These are phyloP conservation scores for Mylabris sibirica DNA, from an alignment of 2,888 invertebrate species.

Conservation along the genomic window DNA sequence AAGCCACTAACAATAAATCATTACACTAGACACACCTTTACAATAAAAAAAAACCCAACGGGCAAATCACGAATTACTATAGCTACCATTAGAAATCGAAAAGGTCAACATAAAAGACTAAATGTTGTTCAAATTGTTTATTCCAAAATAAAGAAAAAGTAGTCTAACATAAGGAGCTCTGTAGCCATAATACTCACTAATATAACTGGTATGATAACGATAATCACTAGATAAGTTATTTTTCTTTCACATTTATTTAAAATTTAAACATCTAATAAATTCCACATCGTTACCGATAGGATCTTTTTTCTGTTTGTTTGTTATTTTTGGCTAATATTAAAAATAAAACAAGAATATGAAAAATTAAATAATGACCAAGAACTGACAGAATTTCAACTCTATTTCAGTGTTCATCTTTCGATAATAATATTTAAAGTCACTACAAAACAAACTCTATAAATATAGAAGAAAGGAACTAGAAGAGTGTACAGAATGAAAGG, in stretches of 20 bases:
- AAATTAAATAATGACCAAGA: conserved; percentile 29
- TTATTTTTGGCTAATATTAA: conserved; percentile 50
- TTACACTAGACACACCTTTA: neutral
- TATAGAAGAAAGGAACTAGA: conserved; percentile 24
- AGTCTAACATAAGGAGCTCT: conserved; percentile 41
- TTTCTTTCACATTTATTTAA: conserved; percentile 61
- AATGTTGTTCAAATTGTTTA: conserved; percentile 39
- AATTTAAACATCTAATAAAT: conserved; percentile 59
- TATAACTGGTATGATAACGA: conserved; percentile 40
- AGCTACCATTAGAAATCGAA: neutral
- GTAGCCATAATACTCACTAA: conserved; percentile 33
- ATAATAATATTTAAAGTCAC: neutral
- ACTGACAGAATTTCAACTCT: neutral
- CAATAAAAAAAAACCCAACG: too few relatives aligned
- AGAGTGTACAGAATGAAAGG: conserved; percentile 9
- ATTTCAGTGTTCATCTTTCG: neutral
- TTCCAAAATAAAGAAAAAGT: conserved; percentile 44
- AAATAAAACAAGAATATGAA: conserved; percentile 45
- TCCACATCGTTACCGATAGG: conserved; percentile 55
- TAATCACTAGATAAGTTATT: conserved; percentile 43
- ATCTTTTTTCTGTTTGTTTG: conserved; percentile 38
- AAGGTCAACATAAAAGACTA: neutral
- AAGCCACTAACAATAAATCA: neutral
- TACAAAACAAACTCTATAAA: conserved; percentile 49
- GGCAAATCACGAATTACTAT: too few relatives aligned